phyloP scores from a whole-genome alignment of 2,888 invertebrate species.

The Latrodectus elegans region DNA sequence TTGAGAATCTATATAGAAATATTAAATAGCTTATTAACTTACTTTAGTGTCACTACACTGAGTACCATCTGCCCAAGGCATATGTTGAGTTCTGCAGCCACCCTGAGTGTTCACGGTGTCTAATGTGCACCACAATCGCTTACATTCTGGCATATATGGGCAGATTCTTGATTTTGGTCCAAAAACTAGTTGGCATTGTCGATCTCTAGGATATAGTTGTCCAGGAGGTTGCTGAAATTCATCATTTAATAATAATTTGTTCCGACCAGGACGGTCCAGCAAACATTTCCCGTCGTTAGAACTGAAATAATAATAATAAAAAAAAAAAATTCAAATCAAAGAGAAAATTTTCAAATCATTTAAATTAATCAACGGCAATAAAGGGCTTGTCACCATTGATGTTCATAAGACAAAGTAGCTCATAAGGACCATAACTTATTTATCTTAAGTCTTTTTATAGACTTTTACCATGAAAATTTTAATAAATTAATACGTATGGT shows the following conservation, averaged over 20 bases:
- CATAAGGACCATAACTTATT: no score
- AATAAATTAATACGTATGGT: no score
- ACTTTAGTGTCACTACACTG: conserved; percentile 80
- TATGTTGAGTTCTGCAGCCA: conserved; percentile 85
- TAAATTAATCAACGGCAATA: no score
- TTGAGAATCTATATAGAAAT: no score
- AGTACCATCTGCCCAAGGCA: conserved; percentile 94
- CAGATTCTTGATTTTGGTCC: conserved; percentile 83
- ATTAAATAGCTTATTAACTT: neutral
- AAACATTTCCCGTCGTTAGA: conserved; percentile 84
- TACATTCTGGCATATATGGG: conserved; percentile 82
- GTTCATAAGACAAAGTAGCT: no score
- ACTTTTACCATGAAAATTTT: no score
- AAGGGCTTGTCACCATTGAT: no score
- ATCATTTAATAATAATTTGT: conserved; percentile 72
- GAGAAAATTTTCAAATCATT: neutral
- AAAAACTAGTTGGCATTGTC: conserved; percentile 88
- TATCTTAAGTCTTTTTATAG: no score
- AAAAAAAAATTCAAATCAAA: neutral
- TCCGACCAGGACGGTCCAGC: conserved; percentile 79
- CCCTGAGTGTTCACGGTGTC: conserved; percentile 77
- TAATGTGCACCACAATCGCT: conserved; percentile 85
- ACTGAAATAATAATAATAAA: conserved; percentile 76
- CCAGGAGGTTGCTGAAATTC: conserved; percentile 78
- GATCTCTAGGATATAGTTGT: conserved; percentile 83